Percentiles rank a stretch among this genome's conserved stretches.
These are phyloP conservation scores for Danio kyathit DNA, from an alignment of 2,797 vertebrate species.

Conservation along the genomic window DNA sequence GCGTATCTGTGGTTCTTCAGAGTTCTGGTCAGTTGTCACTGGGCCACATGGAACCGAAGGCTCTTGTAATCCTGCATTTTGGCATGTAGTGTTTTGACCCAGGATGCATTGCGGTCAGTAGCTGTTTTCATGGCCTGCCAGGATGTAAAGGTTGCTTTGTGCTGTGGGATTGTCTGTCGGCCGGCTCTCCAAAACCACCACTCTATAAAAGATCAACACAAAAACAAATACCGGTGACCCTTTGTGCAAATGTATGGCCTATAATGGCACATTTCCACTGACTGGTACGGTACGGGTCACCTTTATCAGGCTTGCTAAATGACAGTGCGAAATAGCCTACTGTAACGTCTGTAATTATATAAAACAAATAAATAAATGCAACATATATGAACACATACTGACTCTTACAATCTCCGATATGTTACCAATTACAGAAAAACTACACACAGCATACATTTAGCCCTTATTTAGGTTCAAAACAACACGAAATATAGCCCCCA, in stretches of 20 bases:
- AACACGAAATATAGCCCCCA: too few relatives aligned
- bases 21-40: background rate
- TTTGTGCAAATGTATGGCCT: background rate
- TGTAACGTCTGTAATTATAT: too few relatives aligned
- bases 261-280: too few relatives aligned
- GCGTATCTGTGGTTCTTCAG: background rate
- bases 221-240: background rate
- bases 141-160: conserved; percentile 98
- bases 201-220: conserved; percentile 77
- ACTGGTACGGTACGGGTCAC: too few relatives aligned
- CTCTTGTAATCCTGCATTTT: background rate
- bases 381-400: too few relatives aligned
- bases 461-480: too few relatives aligned
- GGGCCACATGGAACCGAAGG: background rate
- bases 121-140: conserved; percentile 98
- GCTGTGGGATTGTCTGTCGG: conserved; percentile 97
- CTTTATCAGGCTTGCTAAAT: too few relatives aligned
- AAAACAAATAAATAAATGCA: too few relatives aligned
- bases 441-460: too few relatives aligned
- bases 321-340: too few relatives aligned
- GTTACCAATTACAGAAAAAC: too few relatives aligned
- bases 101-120: conserved; percentile 82
- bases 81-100: conserved; percentile 28
- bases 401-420: too few relatives aligned
- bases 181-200: conserved; percentile 96